Percentiles rank a stretch among this genome's conserved stretches.
Conservation (phyloP, 1,140 invertebrate species). For the Drosophila melanica region DNA sequence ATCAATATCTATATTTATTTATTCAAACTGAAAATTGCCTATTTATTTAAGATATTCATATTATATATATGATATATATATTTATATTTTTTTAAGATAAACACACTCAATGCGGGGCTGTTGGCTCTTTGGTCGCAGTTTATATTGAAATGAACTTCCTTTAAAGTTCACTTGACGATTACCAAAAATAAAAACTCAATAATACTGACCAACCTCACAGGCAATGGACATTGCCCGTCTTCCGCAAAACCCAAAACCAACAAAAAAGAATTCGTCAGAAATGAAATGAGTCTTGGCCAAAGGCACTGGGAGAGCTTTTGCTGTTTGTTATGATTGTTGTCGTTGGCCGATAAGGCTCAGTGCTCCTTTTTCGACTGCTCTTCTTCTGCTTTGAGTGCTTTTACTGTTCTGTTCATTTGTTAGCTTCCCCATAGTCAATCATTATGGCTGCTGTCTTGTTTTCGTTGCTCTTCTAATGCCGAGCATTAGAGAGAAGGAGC, state of each 20-base stretch:
- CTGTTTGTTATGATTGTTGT: constrained; percentile 13
- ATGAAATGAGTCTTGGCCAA: constrained; percentile 30
- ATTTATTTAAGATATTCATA: no score
- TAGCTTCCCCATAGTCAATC: constrained; percentile 4
- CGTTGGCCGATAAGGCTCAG: constrained; percentile 4
- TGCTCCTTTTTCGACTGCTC: constrained; percentile 8
- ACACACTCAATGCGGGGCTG: no score
- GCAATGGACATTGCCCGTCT: constrained; percentile 34
- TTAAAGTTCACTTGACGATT: not conserved
- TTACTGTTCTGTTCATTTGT: not conserved
- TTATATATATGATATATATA: no score
- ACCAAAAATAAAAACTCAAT: not conserved
- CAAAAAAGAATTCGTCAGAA: constrained; percentile 41
- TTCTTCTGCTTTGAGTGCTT: not conserved
- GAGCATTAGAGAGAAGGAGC: constrained; percentile 2
- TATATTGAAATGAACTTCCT: no score
- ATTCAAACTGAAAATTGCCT: no score
- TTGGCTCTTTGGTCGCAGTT: no score
- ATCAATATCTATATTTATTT: no score
- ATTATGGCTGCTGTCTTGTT: constrained; percentile 22
- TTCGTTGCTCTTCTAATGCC: constrained; percentile 47
- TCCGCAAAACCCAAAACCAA: constrained; percentile 42
- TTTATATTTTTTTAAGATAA: no score
- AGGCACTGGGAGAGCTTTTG: constrained; percentile 7
- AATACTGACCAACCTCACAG: constrained; percentile 66